Base-by-base conservation (phyloP, 2,888 invertebrate species). In the Leptarthrus brevirostris region DNA sequence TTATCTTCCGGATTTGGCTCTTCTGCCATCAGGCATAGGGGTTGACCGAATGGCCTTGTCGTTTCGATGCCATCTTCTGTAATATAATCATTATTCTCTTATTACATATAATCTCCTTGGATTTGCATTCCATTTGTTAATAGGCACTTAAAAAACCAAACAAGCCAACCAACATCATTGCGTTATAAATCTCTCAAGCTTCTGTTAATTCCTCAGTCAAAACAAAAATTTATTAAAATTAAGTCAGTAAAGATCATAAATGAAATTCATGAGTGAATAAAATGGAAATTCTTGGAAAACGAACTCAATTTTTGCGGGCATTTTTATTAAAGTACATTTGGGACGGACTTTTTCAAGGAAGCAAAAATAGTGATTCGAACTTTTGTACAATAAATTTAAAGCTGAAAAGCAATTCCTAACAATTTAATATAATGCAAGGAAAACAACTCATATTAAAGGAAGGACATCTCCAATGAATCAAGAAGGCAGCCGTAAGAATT, bases 21-120 rank as follows among this genome's bases (percentile, higher is more conserved):
- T 81, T 88, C 87, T 80, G 87, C 87, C 61, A 87, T 84, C 84
- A 91, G 88, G 88, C 92, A 91, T 85, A 94, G 87, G 76, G 94
- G 93, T 84, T 93, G 93, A 82, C 93, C 93, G 83, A 92, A 92
- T 77, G 92, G 90, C 85, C 92, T 88, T 79, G 89, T 89, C 79
- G 88, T 79, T 73, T 81, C 81, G 34, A 81, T 77, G 44, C 79
- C 78, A 64, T 79, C 77, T 69, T 79, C 81, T 70, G 70, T 30
- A 74, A 61, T 34, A 54, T 56, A 69, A 52, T 30, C 34, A 69
- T 52, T 49, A 12, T 8, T 14, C 20, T 26, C 34, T 52, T 52
- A 53, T 34, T 44, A 24, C 18, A 53, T 53, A 71, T 71, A 36
- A 18, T 24, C 20, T 34, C 14, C n/a, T n/a, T 24, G 20, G 24